A percentile compares a stretch with the other conserved stretches of the same genome.
These are phyloP conservation scores for Dendrocincla fuliginosa DNA, from an alignment of 2,797 vertebrate species.

Conservation along the genomic window DNA sequence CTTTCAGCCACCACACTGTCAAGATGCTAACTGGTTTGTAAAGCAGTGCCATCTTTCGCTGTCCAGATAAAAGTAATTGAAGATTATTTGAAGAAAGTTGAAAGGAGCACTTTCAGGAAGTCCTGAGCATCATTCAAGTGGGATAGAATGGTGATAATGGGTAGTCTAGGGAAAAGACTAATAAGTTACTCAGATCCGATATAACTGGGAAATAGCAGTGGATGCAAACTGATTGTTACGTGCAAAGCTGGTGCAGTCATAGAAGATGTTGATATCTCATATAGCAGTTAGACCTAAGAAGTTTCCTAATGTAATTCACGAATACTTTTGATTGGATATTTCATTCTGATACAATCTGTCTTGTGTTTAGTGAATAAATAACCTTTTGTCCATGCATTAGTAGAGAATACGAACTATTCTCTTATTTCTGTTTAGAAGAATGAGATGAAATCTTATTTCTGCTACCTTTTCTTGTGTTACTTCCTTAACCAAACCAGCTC, in stretches of 20 bases:
- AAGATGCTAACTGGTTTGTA: not conserved
- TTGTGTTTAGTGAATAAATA: not conserved
- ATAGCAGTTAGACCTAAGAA: not conserved
- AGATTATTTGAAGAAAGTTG: not conserved
- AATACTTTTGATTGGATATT: not conserved
- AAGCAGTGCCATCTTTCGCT: not conserved
- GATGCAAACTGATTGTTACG: not conserved
- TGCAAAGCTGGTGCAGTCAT: not conserved
- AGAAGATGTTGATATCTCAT: not conserved
- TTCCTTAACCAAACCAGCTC: not conserved
- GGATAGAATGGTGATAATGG: not conserved
- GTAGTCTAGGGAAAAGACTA: not conserved
- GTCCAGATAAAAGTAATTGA: not conserved
- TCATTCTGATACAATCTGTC: not conserved
- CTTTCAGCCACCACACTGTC: not conserved
- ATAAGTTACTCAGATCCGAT: not conserved
- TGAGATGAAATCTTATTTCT: not conserved
- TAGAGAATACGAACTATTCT: not conserved
- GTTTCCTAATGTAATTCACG: not conserved
- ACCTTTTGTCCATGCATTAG: not conserved
- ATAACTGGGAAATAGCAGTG: not conserved
- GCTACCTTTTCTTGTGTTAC: not conserved
- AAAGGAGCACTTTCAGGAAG: not conserved
- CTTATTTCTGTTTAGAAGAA: not conserved
- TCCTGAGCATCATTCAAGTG: not conserved